phyloP scores from a whole-genome alignment of 2,797 vertebrate genomes.

The Nannoperca australis region DNA sequence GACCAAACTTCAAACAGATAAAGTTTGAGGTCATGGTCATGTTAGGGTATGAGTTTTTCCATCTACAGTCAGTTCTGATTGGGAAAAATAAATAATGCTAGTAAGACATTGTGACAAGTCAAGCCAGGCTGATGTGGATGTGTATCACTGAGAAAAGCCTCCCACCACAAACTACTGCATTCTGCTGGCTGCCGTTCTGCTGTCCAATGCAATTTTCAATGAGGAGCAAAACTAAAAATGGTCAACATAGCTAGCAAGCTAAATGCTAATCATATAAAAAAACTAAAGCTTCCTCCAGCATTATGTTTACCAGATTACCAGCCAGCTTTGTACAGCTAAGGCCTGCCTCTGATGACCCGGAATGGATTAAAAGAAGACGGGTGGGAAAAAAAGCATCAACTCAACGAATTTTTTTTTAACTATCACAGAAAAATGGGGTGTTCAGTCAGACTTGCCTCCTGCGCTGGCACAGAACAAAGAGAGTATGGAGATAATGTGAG shows the following conservation, averaged over 20 bases:
- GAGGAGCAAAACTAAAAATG: neutral
- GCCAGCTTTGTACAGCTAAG: neutral
- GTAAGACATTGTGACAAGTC: neutral
- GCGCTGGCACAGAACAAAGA: neutral
- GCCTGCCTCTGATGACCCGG: neutral
- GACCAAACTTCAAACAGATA: constrained; percentile 4
- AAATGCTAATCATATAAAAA: neutral
- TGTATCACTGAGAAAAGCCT: neutral
- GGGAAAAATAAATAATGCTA: neutral
- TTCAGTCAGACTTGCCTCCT: neutral
- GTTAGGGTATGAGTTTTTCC: neutral
- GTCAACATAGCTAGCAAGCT: neutral
- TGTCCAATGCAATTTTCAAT: neutral
- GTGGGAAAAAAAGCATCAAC: neutral
- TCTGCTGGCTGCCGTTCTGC: neutral
- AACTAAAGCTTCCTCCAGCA: neutral
- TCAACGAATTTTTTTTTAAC: neutral
- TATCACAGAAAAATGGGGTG: neutral
- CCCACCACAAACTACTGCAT: neutral
- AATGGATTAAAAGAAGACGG: neutral
- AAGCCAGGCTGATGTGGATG: neutral
- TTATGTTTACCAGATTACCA: neutral
- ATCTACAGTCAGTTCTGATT: constrained; percentile 1
- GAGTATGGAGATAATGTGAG: neutral
- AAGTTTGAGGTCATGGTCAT: neutral